phyloP scores from a whole-genome alignment of 2,797 vertebrate genomes.

The Hemitrygon akajei region DNA sequence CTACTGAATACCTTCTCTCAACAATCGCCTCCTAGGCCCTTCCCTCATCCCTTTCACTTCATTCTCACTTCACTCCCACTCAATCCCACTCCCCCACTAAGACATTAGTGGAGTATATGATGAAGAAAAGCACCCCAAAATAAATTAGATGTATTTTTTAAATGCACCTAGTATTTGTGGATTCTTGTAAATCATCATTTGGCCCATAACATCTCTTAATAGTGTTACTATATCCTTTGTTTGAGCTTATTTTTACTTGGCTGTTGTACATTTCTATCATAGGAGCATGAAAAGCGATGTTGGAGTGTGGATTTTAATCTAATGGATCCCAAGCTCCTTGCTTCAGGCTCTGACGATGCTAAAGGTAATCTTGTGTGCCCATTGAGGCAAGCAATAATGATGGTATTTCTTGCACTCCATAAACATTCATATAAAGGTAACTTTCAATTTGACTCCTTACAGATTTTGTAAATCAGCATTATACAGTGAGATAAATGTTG shows the following conservation, averaged over 20 bases:
- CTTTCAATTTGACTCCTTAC: background rate
- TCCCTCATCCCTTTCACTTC: too few species aligned
- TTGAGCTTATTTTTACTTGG: background rate
- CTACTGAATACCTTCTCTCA: too few species aligned
- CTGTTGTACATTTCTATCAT: constrained; percentile 43
- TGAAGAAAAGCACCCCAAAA: background rate
- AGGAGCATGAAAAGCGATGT: constrained; percentile 98
- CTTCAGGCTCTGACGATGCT: constrained; percentile 96
- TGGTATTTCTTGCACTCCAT: background rate
- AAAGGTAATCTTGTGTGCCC: constrained; percentile 70
- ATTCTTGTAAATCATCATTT: background rate
- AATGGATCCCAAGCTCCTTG: constrained; percentile 97
- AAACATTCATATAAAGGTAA: background rate
- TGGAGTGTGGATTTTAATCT: constrained; percentile 99
- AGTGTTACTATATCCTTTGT: background rate
- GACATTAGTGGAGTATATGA: background rate
- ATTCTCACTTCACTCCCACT: too few species aligned
- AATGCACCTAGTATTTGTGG: background rate
- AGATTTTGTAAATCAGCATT: background rate
- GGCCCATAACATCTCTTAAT: background rate
- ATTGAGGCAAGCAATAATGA: too few species aligned
- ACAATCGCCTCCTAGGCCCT: too few species aligned
- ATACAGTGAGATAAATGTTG: background rate
- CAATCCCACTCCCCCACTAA: background rate
- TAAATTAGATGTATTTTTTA: background rate